Conservation (phyloP, 2,888 invertebrate species). For the Ophion ventricosus region DNA sequence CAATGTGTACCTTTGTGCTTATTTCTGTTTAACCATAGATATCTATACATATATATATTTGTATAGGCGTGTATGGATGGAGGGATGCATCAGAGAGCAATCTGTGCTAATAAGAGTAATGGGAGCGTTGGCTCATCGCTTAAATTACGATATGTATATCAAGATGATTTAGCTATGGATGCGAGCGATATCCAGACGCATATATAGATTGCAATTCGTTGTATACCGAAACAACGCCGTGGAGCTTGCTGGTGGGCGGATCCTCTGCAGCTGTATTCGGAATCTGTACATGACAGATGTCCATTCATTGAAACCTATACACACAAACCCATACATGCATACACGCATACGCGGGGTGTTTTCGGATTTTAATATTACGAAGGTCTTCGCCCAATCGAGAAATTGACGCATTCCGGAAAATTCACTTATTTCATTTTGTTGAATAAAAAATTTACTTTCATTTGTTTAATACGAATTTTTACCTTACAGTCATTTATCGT, state of each 20-base stretch:
- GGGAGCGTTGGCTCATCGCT: slow-evolving; percentile 51
- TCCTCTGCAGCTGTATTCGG: slow-evolving; percentile 34
- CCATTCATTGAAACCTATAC: slow-evolving; percentile 47
- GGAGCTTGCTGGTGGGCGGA: slow-evolving; percentile 26
- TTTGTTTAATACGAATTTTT: too few relatives aligned
- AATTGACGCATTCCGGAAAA: too few relatives aligned
- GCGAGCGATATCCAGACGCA: neutral
- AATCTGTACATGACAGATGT: slow-evolving; percentile 57
- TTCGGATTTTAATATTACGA: neutral
- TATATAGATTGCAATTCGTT: slow-evolving; percentile 28
- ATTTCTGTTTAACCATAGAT: neutral
- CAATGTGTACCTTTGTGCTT: slow-evolving; percentile 27
- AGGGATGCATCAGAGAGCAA: slow-evolving; percentile 18
- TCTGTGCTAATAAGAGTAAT: slow-evolving; percentile 50
- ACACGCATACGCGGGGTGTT: neutral
- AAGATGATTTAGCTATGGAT: slow-evolving; percentile 34
- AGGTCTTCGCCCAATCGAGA: too few relatives aligned
- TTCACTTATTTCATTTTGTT: too few relatives aligned
- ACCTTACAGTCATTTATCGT: too few relatives aligned
- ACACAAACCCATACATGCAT: neutral
- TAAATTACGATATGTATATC: slow-evolving; percentile 54
- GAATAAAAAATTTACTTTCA: too few relatives aligned
- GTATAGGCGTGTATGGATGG: neutral
- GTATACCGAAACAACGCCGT: slow-evolving; percentile 41
- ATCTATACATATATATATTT: slow-evolving; percentile 9